phyloP scores from a whole-genome alignment of 2,113 vertebrate species.

The Petaurus breviceps region DNA sequence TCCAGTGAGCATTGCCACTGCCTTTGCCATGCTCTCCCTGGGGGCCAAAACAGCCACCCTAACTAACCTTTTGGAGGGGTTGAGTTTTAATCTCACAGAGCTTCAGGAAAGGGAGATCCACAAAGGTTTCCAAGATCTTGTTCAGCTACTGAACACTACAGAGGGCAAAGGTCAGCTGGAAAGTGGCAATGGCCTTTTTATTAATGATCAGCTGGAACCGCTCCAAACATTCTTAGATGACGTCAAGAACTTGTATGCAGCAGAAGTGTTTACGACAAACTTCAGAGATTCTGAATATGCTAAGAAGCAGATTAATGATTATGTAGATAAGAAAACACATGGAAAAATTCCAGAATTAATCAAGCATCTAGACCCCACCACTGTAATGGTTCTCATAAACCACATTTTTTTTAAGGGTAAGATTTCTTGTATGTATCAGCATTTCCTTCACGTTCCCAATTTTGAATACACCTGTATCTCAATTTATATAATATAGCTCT shows the following conservation, averaged over 20 bases:
- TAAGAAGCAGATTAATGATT: constrained; percentile 85
- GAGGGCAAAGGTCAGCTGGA: constrained; percentile 78
- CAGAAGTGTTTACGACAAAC: constrained; percentile 83
- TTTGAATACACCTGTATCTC: background rate
- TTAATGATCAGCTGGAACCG: constrained; percentile 81
- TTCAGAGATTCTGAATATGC: constrained; percentile 84
- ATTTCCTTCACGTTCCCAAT: background rate
- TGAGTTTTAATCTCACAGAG: constrained; percentile 81
- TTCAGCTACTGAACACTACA: constrained; percentile 79
- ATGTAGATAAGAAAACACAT: constrained; percentile 86
- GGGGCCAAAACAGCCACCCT: constrained; percentile 86
- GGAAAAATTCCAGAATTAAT: constrained; percentile 88
- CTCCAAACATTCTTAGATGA: constrained; percentile 82
- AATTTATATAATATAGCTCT: background rate
- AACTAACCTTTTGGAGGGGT: constrained; percentile 81
- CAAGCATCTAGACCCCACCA: constrained; percentile 82
- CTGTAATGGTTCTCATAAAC: constrained; percentile 89
- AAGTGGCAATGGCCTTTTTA: constrained; percentile 86
- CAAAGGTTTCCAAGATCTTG: constrained; percentile 82
- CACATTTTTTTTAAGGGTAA: constrained; percentile 90
- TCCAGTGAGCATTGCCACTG: constrained; percentile 83
- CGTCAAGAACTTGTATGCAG: constrained; percentile 80
- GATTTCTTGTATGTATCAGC: background rate
- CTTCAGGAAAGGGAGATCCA: constrained; percentile 76
- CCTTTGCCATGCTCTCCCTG: constrained; percentile 86